Conservation (phyloP, 2,113 vertebrate species). For the Sclerurus mexicanus region DNA sequence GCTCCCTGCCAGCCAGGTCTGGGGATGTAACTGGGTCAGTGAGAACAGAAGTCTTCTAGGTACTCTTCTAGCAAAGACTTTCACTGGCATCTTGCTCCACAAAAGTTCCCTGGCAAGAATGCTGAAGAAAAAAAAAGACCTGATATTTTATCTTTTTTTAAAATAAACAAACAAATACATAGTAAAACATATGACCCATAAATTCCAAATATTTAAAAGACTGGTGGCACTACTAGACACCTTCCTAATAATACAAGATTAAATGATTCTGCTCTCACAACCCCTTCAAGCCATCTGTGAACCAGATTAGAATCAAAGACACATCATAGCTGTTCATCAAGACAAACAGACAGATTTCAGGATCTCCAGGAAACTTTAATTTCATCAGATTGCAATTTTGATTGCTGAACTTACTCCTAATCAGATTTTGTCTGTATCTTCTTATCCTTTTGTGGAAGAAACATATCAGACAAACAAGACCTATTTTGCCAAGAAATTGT, state of each 20-base stretch:
- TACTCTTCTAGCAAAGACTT: not conserved
- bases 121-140: not conserved
- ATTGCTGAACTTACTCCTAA: not conserved
- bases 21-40: not conserved
- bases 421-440: not conserved
- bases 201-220: not conserved
- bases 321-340: not conserved
- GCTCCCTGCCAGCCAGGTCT: not conserved
- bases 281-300: not conserved
- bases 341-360: not conserved
- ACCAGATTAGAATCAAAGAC: not conserved
- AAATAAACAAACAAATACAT: not conserved
- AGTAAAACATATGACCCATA: not conserved
- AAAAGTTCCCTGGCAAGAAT: not conserved
- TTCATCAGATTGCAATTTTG: constrained; percentile 1
- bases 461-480: not conserved
- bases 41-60: not conserved
- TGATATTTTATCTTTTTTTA: not conserved
- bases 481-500: not conserved
- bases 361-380: not conserved
- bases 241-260: not conserved
- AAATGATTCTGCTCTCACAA: not conserved
- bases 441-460: not conserved
- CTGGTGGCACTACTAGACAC: not conserved
- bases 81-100: not conserved